phyloP scores from a whole-genome alignment of 2,797 vertebrate genomes.

The Myotis pilosus region DNA sequence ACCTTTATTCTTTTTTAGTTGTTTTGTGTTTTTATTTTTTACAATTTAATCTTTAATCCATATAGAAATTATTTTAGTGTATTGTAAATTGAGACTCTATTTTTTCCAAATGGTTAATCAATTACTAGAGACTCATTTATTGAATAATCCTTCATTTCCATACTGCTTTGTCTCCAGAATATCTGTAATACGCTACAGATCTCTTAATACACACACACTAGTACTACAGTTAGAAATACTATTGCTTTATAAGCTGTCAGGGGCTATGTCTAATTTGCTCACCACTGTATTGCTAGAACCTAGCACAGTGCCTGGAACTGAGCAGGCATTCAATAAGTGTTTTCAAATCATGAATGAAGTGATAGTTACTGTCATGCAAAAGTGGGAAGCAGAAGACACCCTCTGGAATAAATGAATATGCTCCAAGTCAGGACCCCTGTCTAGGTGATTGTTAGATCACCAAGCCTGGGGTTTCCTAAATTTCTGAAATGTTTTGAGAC shows the following conservation, averaged over 20 bases:
- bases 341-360: conserved; percentile 42
- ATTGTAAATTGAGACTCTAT: conserved; percentile 40
- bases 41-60: conserved; percentile 33
- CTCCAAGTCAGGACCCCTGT: conserved; percentile 40
- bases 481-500: conserved; percentile 41
- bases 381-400: background rate
- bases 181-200: conserved; percentile 19
- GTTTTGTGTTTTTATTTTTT: conserved; percentile 44
- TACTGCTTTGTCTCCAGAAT: conserved; percentile 36
- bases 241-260: conserved; percentile 26
- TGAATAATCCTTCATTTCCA: conserved; percentile 52
- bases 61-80: conserved; percentile 32
- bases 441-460: background rate
- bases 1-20: conserved; percentile 40
- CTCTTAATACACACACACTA: background rate
- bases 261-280: background rate
- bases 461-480: background rate
- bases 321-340: background rate
- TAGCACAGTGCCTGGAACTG: background rate
- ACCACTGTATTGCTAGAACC: background rate
- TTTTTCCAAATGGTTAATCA: conserved; percentile 49
- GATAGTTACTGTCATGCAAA: background rate
- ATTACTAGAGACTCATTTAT: conserved; percentile 27
- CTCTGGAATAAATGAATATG: background rate
- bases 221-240: conserved; percentile 20